Evolutionary conservation across 2,888 invertebrate genomes (phyloP).

Genomic region (Brachyopa scutellaris): DNA sequence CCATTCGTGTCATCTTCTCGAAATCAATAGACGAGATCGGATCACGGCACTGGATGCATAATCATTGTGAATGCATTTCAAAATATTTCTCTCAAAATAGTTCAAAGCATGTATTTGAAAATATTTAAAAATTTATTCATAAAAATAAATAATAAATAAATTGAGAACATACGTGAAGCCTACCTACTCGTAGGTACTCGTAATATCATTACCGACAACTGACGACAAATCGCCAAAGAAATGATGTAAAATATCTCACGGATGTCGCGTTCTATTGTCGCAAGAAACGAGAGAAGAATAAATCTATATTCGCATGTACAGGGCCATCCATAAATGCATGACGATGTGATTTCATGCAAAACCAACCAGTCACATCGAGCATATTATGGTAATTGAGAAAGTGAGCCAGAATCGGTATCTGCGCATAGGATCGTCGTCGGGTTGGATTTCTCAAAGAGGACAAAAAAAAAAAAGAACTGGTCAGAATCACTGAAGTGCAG

Average conservation of each 20-base stretch:
- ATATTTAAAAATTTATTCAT: constrained; percentile 54
- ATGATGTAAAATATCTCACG: constrained; percentile 50
- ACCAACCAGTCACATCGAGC: constrained; percentile 53
- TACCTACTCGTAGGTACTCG: too few species aligned
- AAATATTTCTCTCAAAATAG: background rate
- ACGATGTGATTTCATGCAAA: constrained; percentile 67
- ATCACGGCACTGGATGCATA: background rate
- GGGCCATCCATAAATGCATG: constrained; percentile 28
- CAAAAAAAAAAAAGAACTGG: background rate
- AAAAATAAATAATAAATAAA: too few species aligned
- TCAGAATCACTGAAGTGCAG: constrained; percentile 18
- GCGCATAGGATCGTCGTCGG: constrained; percentile 22
- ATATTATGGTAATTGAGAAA: constrained; percentile 68
- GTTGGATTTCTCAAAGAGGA: constrained; percentile 43
- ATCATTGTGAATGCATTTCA: constrained; percentile 11
- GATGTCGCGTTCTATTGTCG: constrained; percentile 61
- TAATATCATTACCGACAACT: constrained; percentile 13
- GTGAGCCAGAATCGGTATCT: constrained; percentile 47
- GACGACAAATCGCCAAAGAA: constrained; percentile 53
- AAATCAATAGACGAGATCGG: constrained; percentile 12
- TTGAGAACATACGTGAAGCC: too few species aligned
- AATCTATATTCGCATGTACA: constrained; percentile 43
- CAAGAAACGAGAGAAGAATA: constrained; percentile 53
- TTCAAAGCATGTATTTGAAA: constrained; percentile 15
- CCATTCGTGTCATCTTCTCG: constrained; percentile 12